phyloP scores from a whole-genome alignment of 1,140 invertebrate species.

The Micrasema longulum region DNA sequence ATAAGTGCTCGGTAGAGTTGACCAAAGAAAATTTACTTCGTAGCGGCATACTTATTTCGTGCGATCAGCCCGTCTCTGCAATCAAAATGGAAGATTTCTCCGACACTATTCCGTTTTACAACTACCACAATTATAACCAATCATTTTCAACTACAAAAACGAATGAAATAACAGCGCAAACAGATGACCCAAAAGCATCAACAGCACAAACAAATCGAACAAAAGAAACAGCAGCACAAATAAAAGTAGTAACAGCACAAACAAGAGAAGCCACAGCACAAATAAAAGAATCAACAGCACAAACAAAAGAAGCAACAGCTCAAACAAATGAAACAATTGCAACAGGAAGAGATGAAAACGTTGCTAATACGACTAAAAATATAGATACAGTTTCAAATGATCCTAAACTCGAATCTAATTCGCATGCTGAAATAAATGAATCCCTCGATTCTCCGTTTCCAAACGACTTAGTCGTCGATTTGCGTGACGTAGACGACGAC shows the following conservation, averaged over 20 bases:
- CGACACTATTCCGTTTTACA: slow-evolving; percentile 21
- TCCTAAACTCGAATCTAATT: not conserved
- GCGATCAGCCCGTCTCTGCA: slow-evolving; percentile 31
- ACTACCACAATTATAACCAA: not conserved
- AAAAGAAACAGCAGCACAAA: not conserved
- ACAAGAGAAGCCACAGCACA: not conserved
- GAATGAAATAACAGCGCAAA: no score
- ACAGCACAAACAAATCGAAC: not conserved
- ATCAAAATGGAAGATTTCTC: slow-evolving; percentile 30
- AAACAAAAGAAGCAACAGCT: not conserved
- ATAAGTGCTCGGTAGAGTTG: slow-evolving; percentile 59
- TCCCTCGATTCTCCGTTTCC: no score
- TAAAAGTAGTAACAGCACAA: no score
- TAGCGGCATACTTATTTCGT: slow-evolving; percentile 58
- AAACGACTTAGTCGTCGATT: slow-evolving; percentile 1
- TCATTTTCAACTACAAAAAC: no score
- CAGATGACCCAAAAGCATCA: no score
- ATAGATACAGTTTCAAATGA: not conserved
- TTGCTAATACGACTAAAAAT: not conserved
- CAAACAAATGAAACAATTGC: not conserved
- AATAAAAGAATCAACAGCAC: not conserved
- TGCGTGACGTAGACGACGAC: slow-evolving; percentile 38
- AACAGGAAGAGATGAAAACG: not conserved
- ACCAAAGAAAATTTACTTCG: slow-evolving; percentile 60
- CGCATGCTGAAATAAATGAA: not conserved